Base-by-base conservation (phyloP, 2,888 invertebrate genomes). In the Lepidonotus clava region DNA sequence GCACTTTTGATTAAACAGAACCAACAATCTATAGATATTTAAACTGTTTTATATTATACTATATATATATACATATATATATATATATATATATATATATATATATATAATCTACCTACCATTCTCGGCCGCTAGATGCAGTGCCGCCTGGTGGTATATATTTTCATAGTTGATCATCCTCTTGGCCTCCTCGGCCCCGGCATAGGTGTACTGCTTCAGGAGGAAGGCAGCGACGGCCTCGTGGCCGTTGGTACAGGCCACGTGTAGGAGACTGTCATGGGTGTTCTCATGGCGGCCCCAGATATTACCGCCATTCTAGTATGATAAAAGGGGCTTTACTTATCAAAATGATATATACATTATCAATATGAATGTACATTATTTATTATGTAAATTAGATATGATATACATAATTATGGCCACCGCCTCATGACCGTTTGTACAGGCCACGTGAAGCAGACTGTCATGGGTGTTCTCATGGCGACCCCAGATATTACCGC, bases 301-400 rank as follows among this genome's bases (percentile, higher is more conserved):
- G 40, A 76, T 76, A 28, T 76, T 40, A 38, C 76, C 76, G 6
- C 76, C 76, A 76, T 76, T 76, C 76, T 76, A n/a, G n/a, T n/a
- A n/a, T n/a, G n/a, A n/a, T n/a, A n/a, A n/a, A n/a, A n/a, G n/a
- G n/a, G n/a, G n/a, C n/a, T n/a, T n/a, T n/a, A n/a, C n/a, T n/a
- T n/a, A n/a, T n/a, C n/a, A n/a, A n/a, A n/a, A n/a, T n/a, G n/a
- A n/a, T n/a, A n/a, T n/a, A n/a, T n/a, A n/a, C n/a, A n/a, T n/a
- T n/a, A n/a, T n/a, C n/a, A n/a, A n/a, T n/a, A n/a, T n/a, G n/a
- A n/a, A n/a, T n/a, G n/a, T n/a, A n/a, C n/a, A n/a, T n/a, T n/a
- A n/a, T n/a, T n/a, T n/a, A n/a, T n/a, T n/a, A n/a, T n/a, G n/a
- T n/a, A n/a, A n/a, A n/a, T n/a, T n/a, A n/a, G n/a, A n/a, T n/a